Conservation (phyloP, 2,113 vertebrate species). For the Macrotus californicus region DNA sequence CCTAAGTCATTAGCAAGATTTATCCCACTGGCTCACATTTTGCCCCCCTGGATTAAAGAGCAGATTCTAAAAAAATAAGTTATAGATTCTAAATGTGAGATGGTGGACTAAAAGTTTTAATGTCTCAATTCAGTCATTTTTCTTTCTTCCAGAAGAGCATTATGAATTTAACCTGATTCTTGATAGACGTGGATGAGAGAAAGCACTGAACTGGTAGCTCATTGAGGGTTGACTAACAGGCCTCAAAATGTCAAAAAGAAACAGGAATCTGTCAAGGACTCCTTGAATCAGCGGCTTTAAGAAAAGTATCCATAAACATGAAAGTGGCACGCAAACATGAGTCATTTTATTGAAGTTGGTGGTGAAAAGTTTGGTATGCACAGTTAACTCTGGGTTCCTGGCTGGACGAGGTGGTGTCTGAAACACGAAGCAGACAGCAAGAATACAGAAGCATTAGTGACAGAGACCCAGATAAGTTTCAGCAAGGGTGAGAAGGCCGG, state of each 20-base stretch:
- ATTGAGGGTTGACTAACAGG: background rate
- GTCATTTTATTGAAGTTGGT: background rate
- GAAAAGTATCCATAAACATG: background rate
- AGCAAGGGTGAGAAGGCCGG: background rate
- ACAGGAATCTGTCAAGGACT: background rate
- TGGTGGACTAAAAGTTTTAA: background rate
- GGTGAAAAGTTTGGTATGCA: background rate
- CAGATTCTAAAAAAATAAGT: background rate
- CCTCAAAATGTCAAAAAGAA: background rate
- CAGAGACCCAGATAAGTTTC: background rate
- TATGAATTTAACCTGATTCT: background rate
- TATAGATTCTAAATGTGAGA: background rate
- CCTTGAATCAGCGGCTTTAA: background rate
- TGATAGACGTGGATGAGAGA: background rate
- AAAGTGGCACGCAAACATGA: background rate
- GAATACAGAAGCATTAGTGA: background rate
- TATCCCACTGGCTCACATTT: background rate
- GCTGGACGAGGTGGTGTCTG: background rate
- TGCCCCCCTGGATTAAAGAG: background rate
- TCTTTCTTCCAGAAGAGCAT: background rate
- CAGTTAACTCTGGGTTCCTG: background rate
- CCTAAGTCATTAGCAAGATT: background rate
- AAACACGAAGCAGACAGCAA: background rate
- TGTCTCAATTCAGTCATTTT: background rate
- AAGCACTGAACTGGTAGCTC: background rate